A percentile compares a stretch with the other conserved stretches of the same genome.
Evolutionary conservation across 2,888 invertebrate species (phyloP).

Genomic region (Chrysomela aeneicollis): DNA sequence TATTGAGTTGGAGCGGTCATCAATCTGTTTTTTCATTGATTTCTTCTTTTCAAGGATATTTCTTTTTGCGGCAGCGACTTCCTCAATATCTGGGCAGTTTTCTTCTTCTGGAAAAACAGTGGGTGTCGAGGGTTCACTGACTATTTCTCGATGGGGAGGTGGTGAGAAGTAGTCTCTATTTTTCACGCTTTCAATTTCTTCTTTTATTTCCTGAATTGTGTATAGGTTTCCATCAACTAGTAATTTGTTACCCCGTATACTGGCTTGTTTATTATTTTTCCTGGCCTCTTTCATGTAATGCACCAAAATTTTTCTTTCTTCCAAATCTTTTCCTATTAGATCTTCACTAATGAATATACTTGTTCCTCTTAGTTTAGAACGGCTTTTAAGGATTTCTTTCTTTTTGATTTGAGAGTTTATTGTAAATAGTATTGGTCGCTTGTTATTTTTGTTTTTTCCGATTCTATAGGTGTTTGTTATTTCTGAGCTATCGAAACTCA

Average conservation of each 20-base stretch:
- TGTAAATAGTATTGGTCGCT: slow-evolving; percentile 12
- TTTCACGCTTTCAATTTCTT: background rate
- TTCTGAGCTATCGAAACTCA: slow-evolving; percentile 4
- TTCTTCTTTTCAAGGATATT: background rate
- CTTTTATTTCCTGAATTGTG: background rate
- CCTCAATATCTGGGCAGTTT: background rate
- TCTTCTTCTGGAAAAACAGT: background rate
- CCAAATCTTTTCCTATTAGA: slow-evolving; percentile 14
- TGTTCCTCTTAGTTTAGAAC: slow-evolving; percentile 15
- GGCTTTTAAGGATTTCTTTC: slow-evolving; percentile 6
- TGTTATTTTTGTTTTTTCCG: background rate
- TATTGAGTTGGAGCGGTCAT: background rate
- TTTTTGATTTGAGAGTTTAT: slow-evolving; percentile 1
- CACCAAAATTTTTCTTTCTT: slow-evolving; percentile 14
- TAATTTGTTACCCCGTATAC: slow-evolving; percentile 12
- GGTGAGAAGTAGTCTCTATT: background rate
- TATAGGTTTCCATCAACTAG: slow-evolving; percentile 3
- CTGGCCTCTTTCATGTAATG: slow-evolving; percentile 10
- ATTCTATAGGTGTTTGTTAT: slow-evolving; percentile 20
- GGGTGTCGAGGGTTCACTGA: slow-evolving; percentile 2
- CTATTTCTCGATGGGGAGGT: background rate
- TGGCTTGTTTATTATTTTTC: slow-evolving; percentile 9
- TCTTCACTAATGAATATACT: slow-evolving; percentile 19
- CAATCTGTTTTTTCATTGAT: background rate
- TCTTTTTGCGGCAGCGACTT: background rate